Evolutionary conservation across 2,888 invertebrate genomes (phyloP).

Genomic region (Hyles lineata): DNA sequence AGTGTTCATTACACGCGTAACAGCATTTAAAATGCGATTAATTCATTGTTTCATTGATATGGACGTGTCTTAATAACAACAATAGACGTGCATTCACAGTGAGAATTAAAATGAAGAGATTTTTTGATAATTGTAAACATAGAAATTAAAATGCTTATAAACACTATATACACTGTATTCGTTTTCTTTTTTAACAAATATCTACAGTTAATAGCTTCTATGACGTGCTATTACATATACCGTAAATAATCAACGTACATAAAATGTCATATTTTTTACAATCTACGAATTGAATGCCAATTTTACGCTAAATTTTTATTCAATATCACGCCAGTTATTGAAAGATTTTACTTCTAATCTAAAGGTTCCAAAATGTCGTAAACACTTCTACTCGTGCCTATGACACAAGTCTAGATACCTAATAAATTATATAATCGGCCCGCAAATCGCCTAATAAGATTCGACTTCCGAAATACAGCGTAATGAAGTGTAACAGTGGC

Average conservation of each 20-base stretch:
- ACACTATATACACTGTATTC: neutral
- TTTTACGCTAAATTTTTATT: neutral
- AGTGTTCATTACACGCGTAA: conserved; percentile 28
- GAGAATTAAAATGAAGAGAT: neutral
- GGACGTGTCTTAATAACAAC: neutral
- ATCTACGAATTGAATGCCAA: neutral
- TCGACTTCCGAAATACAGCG: conserved; percentile 37
- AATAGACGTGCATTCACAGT: neutral
- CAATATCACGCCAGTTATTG: neutral
- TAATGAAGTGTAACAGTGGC: conserved; percentile 36
- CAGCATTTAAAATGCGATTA: neutral
- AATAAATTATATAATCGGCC: conserved; percentile 8
- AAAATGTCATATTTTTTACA: neutral
- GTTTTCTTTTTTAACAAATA: neutral
- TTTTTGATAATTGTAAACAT: neutral
- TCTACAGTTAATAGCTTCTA: neutral
- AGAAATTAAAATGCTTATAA: neutral
- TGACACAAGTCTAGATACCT: neutral
- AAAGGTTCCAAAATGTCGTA: no score
- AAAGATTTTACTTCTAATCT: neutral
- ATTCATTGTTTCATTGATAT: conserved; percentile 6
- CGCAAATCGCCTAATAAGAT: conserved; percentile 32
- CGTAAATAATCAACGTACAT: neutral
- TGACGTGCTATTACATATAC: neutral
- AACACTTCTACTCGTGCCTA: neutral